Percentiles rank a stretch among this genome's conserved stretches.
These are phyloP conservation scores for Salvelinus namaycush DNA, from an alignment of 2,113 vertebrate genomes.

Conservation along the genomic window DNA sequence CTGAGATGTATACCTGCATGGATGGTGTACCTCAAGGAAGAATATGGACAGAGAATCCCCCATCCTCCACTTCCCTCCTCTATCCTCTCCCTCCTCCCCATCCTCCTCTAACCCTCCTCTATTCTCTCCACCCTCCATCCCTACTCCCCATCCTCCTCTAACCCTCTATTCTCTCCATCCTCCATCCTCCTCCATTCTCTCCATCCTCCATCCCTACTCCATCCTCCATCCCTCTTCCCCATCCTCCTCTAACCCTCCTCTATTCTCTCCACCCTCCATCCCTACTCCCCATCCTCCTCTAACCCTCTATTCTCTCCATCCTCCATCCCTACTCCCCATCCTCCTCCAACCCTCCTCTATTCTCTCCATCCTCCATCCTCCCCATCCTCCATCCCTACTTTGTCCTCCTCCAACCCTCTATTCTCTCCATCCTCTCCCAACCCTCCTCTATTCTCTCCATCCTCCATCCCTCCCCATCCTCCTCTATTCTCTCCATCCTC, in stretches of 20 bases:
- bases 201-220: neutral
- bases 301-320: neutral
- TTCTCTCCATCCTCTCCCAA: neutral
- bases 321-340: neutral
- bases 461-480: neutral
- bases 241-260: slow-evolving; percentile 28
- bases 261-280: neutral
- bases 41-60: neutral
- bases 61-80: neutral
- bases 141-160: slow-evolving; percentile 15
- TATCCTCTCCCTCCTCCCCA: too few species aligned
- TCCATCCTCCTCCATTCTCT: too few species aligned
- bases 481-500: slow-evolving; percentile 20
- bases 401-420: neutral
- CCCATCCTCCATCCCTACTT: slow-evolving; percentile 18
- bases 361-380: slow-evolving; percentile 16
- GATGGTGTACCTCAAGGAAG: neutral
- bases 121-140: slow-evolving; percentile 15
- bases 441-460: too few species aligned
- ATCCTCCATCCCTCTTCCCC: slow-evolving; percentile 24
- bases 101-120: too few species aligned
- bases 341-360: neutral
- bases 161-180: too few species aligned
- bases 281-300: slow-evolving; percentile 4
- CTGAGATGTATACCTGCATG: neutral